Evolutionary conservation across 2,113 vertebrate genomes (phyloP), one percentile per base, ranked within the genome.

Genomic region (Irena cyanogastra): DNA sequence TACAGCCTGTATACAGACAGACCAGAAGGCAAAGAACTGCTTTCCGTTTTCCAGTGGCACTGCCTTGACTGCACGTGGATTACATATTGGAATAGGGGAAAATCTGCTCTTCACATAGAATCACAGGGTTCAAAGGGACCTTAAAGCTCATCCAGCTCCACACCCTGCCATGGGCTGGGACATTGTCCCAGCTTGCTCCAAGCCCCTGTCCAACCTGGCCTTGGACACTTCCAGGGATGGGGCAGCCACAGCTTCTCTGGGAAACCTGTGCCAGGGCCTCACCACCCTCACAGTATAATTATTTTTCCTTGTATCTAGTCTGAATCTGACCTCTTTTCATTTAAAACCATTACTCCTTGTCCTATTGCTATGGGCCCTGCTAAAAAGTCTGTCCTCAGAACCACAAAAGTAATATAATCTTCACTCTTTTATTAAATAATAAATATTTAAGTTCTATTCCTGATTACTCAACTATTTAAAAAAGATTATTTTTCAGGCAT

Each of bases 351-450:
- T 27, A 56, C 12, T 3, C 16, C 26, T 35, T 17, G 7, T 33
- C 33, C 33, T 70, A 6, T 9, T 0, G 0, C 56, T 50, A 70
- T 8, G 21, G 21, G 35, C 26, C 7, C 33, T 60, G 19, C 56
- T 65, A 45, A 79, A 57, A 69, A 22, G 21, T 17, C 33, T 20
- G 24, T 41, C 8, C 22, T 13, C 19, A 41, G 52, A 90, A 49
- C 15, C 28, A 44, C 3, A 20, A 4, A 42, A 68, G 16, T 45
- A 0, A 0, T 27, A 49, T 10, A 3, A 74, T 19, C 30, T 57
- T 66, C 47, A 74, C 9, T 45, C 8, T 26, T 87, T 66, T 24
- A 78, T 57, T 49, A 80, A 83, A 44, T 44, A 78, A 6, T 45
- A 53, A 69, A 56, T n/a, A 76, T 14, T 64, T 70, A 41, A 53